Conservation (phyloP, 1,140 invertebrate species). For the Pararge aegeria region DNA sequence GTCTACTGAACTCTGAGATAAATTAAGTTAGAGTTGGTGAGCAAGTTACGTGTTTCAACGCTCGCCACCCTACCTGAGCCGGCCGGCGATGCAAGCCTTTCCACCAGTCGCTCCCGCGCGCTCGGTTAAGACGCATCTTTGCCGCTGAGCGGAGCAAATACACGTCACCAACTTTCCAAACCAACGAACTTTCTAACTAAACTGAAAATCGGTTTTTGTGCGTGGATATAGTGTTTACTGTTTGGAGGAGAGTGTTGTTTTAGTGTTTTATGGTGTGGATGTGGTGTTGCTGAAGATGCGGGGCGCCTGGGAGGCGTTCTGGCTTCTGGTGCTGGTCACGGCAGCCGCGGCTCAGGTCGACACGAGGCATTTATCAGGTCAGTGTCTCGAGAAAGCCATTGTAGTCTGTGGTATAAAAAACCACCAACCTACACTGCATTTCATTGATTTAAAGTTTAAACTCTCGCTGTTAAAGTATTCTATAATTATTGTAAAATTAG, state of each 20-base stretch:
- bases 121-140: slow-evolving; percentile 26
- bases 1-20: too few species aligned
- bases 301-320: slow-evolving; percentile 70
- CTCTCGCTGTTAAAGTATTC: too few species aligned
- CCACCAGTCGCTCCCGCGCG: slow-evolving; percentile 53
- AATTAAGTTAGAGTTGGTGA: background rate
- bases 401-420: background rate
- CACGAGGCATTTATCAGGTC: slow-evolving; percentile 70
- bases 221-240: background rate
- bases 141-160: slow-evolving; percentile 25
- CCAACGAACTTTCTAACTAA: slow-evolving; percentile 42
- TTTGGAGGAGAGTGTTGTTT: slow-evolving; percentile 41
- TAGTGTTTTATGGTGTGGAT: slow-evolving; percentile 65
- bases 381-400: slow-evolving; percentile 19
- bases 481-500: too few species aligned
- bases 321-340: slow-evolving; percentile 54
- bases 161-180: slow-evolving; percentile 66
- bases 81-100: slow-evolving; percentile 10
- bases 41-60: slow-evolving; percentile 1
- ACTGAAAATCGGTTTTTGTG: slow-evolving; percentile 23
- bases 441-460: too few species aligned
- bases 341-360: slow-evolving; percentile 52
- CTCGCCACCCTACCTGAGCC: slow-evolving; percentile 34
- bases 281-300: slow-evolving; percentile 65
- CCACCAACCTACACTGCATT: too few species aligned